phyloP scores from a whole-genome alignment of 2,113 vertebrate species.

The Callipepla squamata region DNA sequence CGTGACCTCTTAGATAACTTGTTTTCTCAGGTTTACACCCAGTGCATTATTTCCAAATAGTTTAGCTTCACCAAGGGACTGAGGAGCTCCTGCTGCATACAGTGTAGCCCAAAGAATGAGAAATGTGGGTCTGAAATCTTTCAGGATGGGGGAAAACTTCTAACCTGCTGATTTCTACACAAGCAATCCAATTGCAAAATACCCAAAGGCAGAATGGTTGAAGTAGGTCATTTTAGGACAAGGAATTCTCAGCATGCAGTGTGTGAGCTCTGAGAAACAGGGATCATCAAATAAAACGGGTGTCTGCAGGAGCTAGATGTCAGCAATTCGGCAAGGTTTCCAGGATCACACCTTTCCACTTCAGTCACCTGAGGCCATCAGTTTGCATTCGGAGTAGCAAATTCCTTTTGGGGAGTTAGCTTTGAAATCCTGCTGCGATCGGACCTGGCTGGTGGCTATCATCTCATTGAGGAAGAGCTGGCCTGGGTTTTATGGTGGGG shows the following conservation, averaged over 20 bases:
- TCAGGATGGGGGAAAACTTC: background rate
- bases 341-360: background rate
- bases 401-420: background rate
- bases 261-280: background rate
- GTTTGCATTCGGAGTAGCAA: background rate
- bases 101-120: background rate
- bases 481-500: background rate
- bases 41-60: background rate
- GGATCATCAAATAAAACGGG: background rate
- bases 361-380: background rate
- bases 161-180: background rate
- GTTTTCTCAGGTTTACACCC: background rate
- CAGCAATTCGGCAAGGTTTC: background rate
- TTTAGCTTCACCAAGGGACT: background rate
- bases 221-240: background rate
- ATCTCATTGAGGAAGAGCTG: background rate
- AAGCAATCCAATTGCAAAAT: background rate
- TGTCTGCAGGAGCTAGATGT: background rate
- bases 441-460: background rate
- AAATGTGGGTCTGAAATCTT: background rate
- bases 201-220: background rate
- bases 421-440: background rate
- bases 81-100: background rate
- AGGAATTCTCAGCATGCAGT: background rate
- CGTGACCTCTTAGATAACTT: background rate